Base-by-base conservation (phyloP, 2,797 vertebrate species). In the Myripristis murdjan region DNA sequence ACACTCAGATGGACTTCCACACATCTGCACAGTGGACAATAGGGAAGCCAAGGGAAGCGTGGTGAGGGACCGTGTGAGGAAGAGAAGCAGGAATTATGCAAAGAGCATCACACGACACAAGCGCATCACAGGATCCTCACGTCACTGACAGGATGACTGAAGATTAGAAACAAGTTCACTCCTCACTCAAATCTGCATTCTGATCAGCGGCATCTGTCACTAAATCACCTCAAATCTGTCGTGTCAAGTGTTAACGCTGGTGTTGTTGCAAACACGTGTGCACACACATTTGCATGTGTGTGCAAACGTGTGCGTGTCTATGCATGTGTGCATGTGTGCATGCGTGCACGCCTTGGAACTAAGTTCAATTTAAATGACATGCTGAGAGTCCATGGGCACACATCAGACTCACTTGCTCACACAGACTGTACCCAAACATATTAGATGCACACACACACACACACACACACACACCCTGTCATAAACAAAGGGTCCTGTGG, bases 401-500 rank as follows among this genome's bases (percentile, higher is more conserved):
- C 77, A 76, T 75, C 49, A 75, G 51, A 72, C 47, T 16, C 14
- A 31, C 15, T 52, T 57, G 71, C 56, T 66, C 56, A 6, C 43
- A 16, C 24, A 26, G n/a, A n/a, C n/a, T n/a, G n/a, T n/a, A 6
- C 5, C 24, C 26, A 16, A 2, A 20, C 48, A 8, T 20, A 18
- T 18, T 46, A 53, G 6, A 41, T 22, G 54, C 35, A 66, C 52
- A 63, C 35, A 39, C 16, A 59, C 41, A 68, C 65, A 68, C 31
- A 60, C 60, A 69, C 28, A 15, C 2, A 63, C 60, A 52, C 73
- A 63, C 70, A 62, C 62, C 1, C 61, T 63, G 66, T 75, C 79
- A 77, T 80, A 90, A 92, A 91, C 88, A 90, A 85, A 88, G 82
- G 81, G 77, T 77, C 86, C 86, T 88, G 86, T 84, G 90, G 88